Percentiles rank a stretch among this genome's conserved stretches.
Conservation (phyloP, 2,797 vertebrate genomes). For the Danio jaintianensis region DNA sequence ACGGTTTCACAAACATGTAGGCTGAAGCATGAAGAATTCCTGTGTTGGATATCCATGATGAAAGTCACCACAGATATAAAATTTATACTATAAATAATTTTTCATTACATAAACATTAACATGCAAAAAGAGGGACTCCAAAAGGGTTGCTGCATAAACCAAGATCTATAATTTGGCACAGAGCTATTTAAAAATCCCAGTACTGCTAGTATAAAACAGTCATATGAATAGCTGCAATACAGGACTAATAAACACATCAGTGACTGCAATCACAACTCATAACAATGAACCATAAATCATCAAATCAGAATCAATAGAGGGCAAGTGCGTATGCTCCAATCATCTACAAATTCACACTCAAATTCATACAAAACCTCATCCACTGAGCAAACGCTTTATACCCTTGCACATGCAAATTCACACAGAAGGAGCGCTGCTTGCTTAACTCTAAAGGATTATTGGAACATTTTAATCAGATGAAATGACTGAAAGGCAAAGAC, state of each 20-base stretch:
- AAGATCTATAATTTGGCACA: background rate
- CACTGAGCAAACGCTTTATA: background rate
- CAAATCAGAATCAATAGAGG: background rate
- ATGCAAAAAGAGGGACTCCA: background rate
- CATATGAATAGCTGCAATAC: background rate
- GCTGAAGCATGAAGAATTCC: too few species aligned
- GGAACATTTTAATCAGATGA: constrained; percentile 22
- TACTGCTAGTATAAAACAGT: background rate
- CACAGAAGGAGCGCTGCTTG: background rate
- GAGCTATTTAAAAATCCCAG: constrained; percentile 8
- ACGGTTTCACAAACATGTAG: too few species aligned
- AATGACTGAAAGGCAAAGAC: constrained; percentile 9
- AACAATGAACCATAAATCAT: constrained; percentile 16
- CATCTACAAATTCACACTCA: background rate
- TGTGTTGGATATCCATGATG: too few species aligned
- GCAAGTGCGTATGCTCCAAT: background rate
- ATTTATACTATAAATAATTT: background rate
- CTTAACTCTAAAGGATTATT: background rate
- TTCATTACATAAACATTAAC: background rate
- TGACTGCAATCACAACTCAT: background rate
- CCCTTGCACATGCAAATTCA: constrained; percentile 5
- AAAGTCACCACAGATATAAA: background rate
- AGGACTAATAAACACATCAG: constrained; percentile 8
- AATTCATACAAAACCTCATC: constrained; percentile 8
- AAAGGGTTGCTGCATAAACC: background rate